Base-by-base conservation (phyloP, 2,888 invertebrate species). In the Eustalomyia histrio region DNA sequence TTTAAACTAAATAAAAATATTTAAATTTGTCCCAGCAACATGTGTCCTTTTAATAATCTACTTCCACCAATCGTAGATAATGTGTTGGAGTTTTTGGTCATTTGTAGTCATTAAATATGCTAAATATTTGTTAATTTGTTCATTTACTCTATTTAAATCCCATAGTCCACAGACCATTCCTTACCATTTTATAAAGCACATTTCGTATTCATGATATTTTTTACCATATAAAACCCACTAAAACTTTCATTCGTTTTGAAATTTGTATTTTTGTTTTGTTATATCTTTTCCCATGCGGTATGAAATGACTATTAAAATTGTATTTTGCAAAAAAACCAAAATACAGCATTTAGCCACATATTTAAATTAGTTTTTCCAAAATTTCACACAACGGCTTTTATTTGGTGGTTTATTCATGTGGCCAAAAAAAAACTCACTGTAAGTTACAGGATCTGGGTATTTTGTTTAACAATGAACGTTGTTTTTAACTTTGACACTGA, bases 51-150 rank as follows among this genome's bases (percentile, higher is more conserved):
- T 52, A 24, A 47, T 39, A 12, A 29, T 29, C 29, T 29, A 29
- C 29, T 29, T 29, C 29, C 7, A 29, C 7, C 7, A 29, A 12
- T 12, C n/a, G n/a, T n/a, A 39, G 14, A n/a, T 47, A 1, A n/a
- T 6, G 6, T 14, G 43, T 2, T 3, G n/a, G 43, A 12, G 39
- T 39, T 16, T 21, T 21, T 35, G 67, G 73, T 57, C 73, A 79
- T 74, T 69, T 68, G 63, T 74, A 75, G 75, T 80, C 80, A 82
- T 83, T 82, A 82, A 83, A 83, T 78, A 83, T 82, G 76, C 83
- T 80, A 83, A 82, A 65, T 76, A 82, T 82, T 83, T 83, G 83
- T 82, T 83, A 82, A 80, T 83, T 79, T 75, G 43, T 47, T 76
- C 72, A 72, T 67, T 65, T 55, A 71, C 64, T 64, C 21, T 18